Base-by-base conservation (phyloP, 2,888 invertebrate species). In the Athetis lepigone region DNA sequence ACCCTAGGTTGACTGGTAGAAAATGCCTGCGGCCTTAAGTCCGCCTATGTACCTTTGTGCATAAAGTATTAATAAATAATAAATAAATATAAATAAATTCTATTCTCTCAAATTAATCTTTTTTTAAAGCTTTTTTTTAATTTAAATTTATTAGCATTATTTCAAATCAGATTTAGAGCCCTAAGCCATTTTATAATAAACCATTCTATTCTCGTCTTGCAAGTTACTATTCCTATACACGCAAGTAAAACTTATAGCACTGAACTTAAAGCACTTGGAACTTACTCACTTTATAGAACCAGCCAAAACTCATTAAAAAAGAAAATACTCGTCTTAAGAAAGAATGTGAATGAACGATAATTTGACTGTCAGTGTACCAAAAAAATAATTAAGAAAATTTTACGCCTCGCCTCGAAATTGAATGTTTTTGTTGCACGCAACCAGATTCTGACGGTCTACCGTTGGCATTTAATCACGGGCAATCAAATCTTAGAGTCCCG, bases 361-460 rank as follows among this genome's bases (percentile, higher is more conserved):
- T 19, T 40, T 9, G 8, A 43, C 21, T 57, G 16, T 21, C 11
- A n/a, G n/a, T n/a, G 40, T n/a, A 67, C 18, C 7, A 29, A 40
- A 9, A 21, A 19, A 27, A 19, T 4, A 27, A 40, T 33, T 4
- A 64, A 52, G 25, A 63, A 33, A 59, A 21, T 13, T 45, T 36
- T 49, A 60, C 25, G 29, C 23, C 8, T 21, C 43, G 9, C 23
- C n/a, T 23, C 39, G 36, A 45, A 58, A 46, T 51, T 46, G 8
- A 59, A 74, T 54, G 50, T 33, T 46, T 46, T 25, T 43, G 19
- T 18, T 6, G 25, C 70, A 70, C 60, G 75, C 70, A 69, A 25
- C 6, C n/a, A 18, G 13, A 39, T 46, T 37, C 23, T 16, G 40
- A 8, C 46, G 6, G 18, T 47, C 18, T 71, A 23, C 45, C 50